These are phyloP conservation scores for Pleuronectes platessa DNA, from an alignment of 2,113 vertebrate species.

Conservation along the genomic window DNA sequence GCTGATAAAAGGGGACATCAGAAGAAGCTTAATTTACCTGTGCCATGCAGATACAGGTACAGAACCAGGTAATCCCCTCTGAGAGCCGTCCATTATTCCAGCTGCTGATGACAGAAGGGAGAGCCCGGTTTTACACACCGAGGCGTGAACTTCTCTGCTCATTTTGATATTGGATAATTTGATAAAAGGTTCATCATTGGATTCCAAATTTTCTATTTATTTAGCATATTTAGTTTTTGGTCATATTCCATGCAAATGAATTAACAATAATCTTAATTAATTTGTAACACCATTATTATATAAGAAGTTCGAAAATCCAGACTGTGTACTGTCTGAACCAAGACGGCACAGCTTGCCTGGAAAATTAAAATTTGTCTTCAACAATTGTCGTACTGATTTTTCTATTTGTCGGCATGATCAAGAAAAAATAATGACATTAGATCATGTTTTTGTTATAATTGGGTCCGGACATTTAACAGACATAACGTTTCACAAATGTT, in stretches of 20 bases:
- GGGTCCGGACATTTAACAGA: too few relatives aligned
- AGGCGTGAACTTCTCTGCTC: neutral
- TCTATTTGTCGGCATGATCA: too few relatives aligned
- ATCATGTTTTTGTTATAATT: too few relatives aligned
- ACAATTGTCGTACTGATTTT: too few relatives aligned
- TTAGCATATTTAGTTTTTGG: neutral
- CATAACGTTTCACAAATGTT: too few relatives aligned
- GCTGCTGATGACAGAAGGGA: neutral
- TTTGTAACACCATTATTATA: too few relatives aligned
- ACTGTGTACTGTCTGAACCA: too few relatives aligned
- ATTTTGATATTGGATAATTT: neutral
- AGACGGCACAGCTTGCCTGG: too few relatives aligned
- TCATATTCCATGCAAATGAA: neutral
- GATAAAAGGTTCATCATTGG: neutral
- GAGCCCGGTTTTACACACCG: neutral
- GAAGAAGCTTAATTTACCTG: slow-evolving; percentile 14
- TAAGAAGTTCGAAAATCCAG: too few relatives aligned
- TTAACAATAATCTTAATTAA: neutral
- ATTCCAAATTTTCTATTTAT: neutral
- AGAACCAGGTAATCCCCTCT: neutral
- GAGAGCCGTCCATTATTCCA: neutral
- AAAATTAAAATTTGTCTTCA: too few relatives aligned
- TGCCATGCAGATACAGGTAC: slow-evolving; percentile 9
- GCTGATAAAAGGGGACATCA: slow-evolving; percentile 41
- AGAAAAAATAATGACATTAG: too few relatives aligned